Evolutionary conservation across 2,797 vertebrate genomes (phyloP), one percentile per base, ranked within the genome.

Genomic region (Liparis tanakae): DNA sequence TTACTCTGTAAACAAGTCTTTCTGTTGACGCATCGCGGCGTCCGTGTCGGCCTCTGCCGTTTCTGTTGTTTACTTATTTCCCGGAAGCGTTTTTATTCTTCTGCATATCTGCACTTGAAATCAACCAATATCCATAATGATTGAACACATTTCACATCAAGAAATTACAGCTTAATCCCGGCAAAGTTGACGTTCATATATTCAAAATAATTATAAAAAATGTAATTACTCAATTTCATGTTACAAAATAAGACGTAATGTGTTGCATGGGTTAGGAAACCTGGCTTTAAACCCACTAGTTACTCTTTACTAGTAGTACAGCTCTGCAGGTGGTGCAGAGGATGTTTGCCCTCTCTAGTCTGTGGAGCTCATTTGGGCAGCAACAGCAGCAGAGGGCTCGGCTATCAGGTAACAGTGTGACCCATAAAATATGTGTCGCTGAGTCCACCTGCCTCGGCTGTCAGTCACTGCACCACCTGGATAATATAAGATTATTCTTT

Each of bases 371-470:
- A 33, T 36, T 17, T 17, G 15, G n/a, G 58, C 20, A n/a, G 67
- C 64, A 34, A 67, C 34, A 30, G 44, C 3, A 61, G 63, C 50
- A 56, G 50, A 55, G 56, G 61, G 69, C 10, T 39, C 44, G 39
- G 34, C 72, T 84, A 62, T 93, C 91, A 69, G 72, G 66, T 92
- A 62, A 86, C 90, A 78, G 66, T 0, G 50, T 51, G 75, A 46
- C 8, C 62, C 44, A 22, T 58, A 37, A 84, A 77, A 80, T 70
- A 69, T 80, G 78, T 70, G 65, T 20, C 60, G 76, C 43, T 75
- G 33, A 25, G 65, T 34, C 78, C 88, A 90, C 87, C 87, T 85
- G 89, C 82, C 83, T 70, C 67, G 36, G 66, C 88, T 87, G 88
- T 91, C 92, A 91, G n/a, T 92, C 88, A 86, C 60, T 20, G 56